These are phyloP conservation scores for Chaetodon trifasciatus DNA, from an alignment of 2,797 vertebrate genomes.

Conservation along the genomic window DNA sequence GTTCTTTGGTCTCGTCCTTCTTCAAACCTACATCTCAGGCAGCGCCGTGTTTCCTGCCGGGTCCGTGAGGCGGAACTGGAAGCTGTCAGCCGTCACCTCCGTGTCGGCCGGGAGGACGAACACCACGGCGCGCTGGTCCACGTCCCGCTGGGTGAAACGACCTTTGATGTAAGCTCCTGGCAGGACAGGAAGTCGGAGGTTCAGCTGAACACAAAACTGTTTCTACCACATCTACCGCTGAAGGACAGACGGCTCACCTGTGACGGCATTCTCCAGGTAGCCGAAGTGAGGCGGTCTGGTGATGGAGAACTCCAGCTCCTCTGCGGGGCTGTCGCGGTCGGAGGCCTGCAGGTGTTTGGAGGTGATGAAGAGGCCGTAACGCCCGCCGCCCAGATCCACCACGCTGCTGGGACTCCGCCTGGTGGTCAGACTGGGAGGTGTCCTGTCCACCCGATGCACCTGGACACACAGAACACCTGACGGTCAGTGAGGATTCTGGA, in stretches of 20 bases:
- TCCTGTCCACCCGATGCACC: constrained; percentile 81
- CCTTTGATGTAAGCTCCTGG: constrained; percentile 81
- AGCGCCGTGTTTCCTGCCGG: constrained; percentile 78
- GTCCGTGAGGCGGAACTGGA: constrained; percentile 81
- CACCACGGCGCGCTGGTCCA: constrained; percentile 77
- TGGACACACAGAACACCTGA: constrained; percentile 38
- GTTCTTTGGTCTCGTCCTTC: background rate
- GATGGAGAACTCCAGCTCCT: constrained; percentile 81
- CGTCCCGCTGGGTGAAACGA: constrained; percentile 81
- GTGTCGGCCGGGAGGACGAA: constrained; percentile 78
- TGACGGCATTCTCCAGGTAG: constrained; percentile 82
- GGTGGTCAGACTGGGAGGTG: constrained; percentile 73
- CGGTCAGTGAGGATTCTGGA: no score
- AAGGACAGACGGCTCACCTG: constrained; percentile 43
- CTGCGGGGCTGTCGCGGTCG: constrained; percentile 72
- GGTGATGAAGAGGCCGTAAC: constrained; percentile 74
- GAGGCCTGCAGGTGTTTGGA: constrained; percentile 76
- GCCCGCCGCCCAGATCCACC: constrained; percentile 68
- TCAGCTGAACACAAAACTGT: background rate
- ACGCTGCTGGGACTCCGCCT: constrained; percentile 72
- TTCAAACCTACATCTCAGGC: constrained; percentile 74
- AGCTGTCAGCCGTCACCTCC: constrained; percentile 83
- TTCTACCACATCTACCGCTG: background rate
- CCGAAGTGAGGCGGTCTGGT: constrained; percentile 75
- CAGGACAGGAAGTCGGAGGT: background rate